Evolutionary conservation across 2,113 vertebrate genomes (phyloP), one percentile per base, ranked within the genome.

Genomic region (Cryptotis parvus): DNA sequence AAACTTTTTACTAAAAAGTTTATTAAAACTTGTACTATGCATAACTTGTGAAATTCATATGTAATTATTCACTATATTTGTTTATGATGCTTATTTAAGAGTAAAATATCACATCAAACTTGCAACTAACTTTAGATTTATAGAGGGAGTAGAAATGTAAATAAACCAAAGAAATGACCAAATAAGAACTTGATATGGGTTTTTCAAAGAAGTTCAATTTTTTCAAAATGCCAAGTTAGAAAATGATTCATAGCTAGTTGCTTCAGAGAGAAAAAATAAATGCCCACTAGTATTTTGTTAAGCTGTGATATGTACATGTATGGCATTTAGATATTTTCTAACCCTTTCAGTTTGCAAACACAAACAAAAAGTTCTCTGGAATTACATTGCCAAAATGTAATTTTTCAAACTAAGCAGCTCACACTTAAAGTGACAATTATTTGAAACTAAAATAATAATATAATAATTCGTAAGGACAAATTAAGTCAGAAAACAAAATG

Each of bases 51-150:
- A 94, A 93, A 87, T 91, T 94, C 87, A 92, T 91, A 77, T 66
- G 91, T 81, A 91, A 94, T 94, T 92, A 24, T 77, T 95, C 89
- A 87, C 90, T 84, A 35, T 77, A 87, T 89, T 95, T 94, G 87
- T 92, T 94, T 92, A 92, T 61, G 35, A 92, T 20, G 9, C 94
- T 94, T 84, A 93, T 72, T 96, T 72, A 77, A 84, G 87, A 92
- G 84, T 93, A 45, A 91, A 95, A 83, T 92, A 94, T 84, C 87
- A 81, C 37, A 93, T 91, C 87, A 87, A 91, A 91, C 55, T 92
- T 89, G 61, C 65, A 91, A 91, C 91, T 92, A 94, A 93, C 91
- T 96, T 96, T 95, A 92, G 87, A 87, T 84, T 96, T 89, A 84
- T 33, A 80, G 63, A 61, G 70, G 91, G 70, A 63, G 69, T 89